Evolutionary conservation across 64 coral and sea anemone species (phyloP), one percentile per base, ranked within the genome.

Genomic region (Porites australiensis): DNA sequence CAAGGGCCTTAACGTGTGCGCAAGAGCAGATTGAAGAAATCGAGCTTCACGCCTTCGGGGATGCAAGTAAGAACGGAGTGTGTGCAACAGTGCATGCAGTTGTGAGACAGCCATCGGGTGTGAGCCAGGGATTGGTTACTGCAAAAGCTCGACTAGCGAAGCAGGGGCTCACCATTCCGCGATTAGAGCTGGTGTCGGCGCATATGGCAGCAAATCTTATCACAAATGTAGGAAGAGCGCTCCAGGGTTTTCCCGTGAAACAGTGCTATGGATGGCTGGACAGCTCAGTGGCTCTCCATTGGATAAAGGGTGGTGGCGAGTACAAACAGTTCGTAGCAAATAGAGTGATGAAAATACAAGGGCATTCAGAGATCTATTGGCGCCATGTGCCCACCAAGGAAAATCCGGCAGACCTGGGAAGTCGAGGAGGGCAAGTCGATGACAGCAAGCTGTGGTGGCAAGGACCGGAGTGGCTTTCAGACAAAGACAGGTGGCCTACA

Each of bases 1-100:
- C 54, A 13, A 82, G 79, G 62, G 43, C 53, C 62, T 43, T 82
- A 43, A 43, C 79, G 14, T 60, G 62, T 18, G 53, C 79, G 27
- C 53, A 82, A 52, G 79, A 82, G 79, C 53, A 53, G 44, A 55
- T 82, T 3, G 53, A 57, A 50, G 37, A n/a, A 19, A 78, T 82
- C 13, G 79, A 82, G 53, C 51, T 82, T 57, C 79, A 82, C 21
- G 54, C 79, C 53, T 83, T 83, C 79, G 57, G 79, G 55, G 66
- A 84, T 19, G 77, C 77, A 53, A 79, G 77, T 22, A 11, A 15
- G 47, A 79, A 79, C 3, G 77, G 77, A 54, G 77, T 79, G 4
- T 21, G 48, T 54, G 77, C 75, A 7, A 5, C 75, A 45, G 2
- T 78, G 8, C 52, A 2, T 44, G 6, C 22, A 9, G 2, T 77